Evolutionary conservation across 2,113 vertebrate species (phyloP).

Genomic region (Anthoscopus minutus): DNA sequence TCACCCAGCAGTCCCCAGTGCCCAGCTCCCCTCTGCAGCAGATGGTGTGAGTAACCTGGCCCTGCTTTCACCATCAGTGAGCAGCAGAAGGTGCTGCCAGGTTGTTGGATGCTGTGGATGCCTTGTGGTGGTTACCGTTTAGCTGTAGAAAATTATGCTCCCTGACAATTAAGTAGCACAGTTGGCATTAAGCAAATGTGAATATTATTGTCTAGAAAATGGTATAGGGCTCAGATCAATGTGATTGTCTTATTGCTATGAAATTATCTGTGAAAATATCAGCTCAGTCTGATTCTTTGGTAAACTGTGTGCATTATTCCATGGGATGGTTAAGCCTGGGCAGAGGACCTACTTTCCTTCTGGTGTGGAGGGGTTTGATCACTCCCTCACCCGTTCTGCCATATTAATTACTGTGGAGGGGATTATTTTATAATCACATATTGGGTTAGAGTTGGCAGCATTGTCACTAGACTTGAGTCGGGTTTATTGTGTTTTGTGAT

Average conservation of each 20-base stretch:
- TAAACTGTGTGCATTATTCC: neutral
- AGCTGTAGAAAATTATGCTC: constrained; percentile 2
- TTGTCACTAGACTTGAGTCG: neutral
- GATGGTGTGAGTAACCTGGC: constrained; percentile 3
- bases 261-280: constrained; percentile 32
- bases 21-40: neutral
- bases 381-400: neutral
- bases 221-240: neutral
- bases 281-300: neutral
- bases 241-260: constrained; percentile 23
- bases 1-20: neutral
- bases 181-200: constrained; percentile 20
- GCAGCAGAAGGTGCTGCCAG: neutral
- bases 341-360: neutral
- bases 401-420: neutral
- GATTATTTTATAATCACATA: neutral
- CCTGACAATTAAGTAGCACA: neutral
- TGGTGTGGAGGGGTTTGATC: neutral
- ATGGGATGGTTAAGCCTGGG: neutral
- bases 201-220: constrained; percentile 18
- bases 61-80: neutral
- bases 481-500: neutral
- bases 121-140: neutral
- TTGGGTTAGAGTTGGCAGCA: neutral
- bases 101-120: neutral